phyloP scores from a whole-genome alignment of 2,888 invertebrate genomes.

The Endotricha flammealis region DNA sequence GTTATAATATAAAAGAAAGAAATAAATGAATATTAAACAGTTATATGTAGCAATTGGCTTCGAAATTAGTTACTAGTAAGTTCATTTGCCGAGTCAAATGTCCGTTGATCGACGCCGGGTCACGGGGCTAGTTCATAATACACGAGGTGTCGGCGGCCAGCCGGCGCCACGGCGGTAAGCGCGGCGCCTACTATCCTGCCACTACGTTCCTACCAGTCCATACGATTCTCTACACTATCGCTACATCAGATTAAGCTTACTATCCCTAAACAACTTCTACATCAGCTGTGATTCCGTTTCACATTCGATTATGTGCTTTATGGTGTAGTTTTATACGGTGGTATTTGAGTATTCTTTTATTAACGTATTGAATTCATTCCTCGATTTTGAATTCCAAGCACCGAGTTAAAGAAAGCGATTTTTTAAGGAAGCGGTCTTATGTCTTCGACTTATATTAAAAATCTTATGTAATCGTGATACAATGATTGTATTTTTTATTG shows the following conservation, averaged over 20 bases:
- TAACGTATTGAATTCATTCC: constrained; percentile 50
- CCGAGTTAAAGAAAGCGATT: constrained; percentile 69
- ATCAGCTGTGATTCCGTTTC: constrained; percentile 40
- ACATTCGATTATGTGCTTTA: constrained; percentile 36
- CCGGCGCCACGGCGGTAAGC: constrained; percentile 71
- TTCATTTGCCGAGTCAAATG: constrained; percentile 65
- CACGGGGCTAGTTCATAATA: constrained; percentile 75
- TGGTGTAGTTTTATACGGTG: constrained; percentile 15
- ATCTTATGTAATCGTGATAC: constrained; percentile 37
- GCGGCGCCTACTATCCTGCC: constrained; percentile 74
- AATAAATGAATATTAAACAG: constrained; percentile 36
- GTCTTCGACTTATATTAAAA: constrained; percentile 51
- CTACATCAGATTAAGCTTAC: constrained; percentile 15
- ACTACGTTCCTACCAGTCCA: constrained; percentile 32
- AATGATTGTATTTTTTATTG: constrained; percentile 8
- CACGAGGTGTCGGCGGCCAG: constrained; percentile 75
- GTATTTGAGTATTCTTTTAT: constrained; percentile 18
- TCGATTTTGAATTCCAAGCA: constrained; percentile 71
- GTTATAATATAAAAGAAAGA: too few relatives aligned
- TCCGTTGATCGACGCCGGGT: constrained; percentile 73
- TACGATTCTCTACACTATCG: constrained; percentile 27
- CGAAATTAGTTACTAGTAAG: constrained; percentile 52
- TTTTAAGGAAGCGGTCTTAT: constrained; percentile 59
- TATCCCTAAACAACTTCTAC: constrained; percentile 15
- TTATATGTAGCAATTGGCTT: constrained; percentile 48